Evolutionary conservation across 2,797 vertebrate species (phyloP).

Genomic region (Sciaenops ocellatus): DNA sequence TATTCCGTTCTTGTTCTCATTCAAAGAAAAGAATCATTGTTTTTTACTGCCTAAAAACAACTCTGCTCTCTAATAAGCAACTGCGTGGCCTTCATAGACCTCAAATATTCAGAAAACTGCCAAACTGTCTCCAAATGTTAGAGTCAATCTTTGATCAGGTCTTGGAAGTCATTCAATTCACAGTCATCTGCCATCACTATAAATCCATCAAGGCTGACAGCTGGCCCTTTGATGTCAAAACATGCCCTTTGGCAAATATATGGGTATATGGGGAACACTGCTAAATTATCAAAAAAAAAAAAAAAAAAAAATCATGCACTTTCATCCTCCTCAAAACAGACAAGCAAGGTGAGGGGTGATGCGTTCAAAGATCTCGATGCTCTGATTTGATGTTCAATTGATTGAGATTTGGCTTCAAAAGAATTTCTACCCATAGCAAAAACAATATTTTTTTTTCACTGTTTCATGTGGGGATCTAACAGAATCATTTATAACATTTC

Average conservation of each 20-base stretch:
- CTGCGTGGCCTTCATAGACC: constrained; percentile 38
- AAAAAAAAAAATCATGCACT: constrained; percentile 56
- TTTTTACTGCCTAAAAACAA: constrained; percentile 15
- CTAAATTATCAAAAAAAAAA: constrained; percentile 73
- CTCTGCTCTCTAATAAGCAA: constrained; percentile 29
- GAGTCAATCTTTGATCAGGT: constrained; percentile 79
- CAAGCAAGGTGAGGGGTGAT: constrained; percentile 70
- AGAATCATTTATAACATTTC: constrained; percentile 69
- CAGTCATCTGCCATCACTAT: constrained; percentile 70
- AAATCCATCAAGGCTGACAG: constrained; percentile 80
- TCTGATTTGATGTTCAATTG: constrained; percentile 68
- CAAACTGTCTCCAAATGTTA: constrained; percentile 63
- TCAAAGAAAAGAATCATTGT: neutral
- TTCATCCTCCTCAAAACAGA: constrained; percentile 75
- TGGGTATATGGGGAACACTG: constrained; percentile 56
- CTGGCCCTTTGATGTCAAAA: constrained; percentile 84
- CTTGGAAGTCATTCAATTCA: constrained; percentile 77
- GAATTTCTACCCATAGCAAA: constrained; percentile 41
- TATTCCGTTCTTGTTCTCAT: neutral
- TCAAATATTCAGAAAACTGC: constrained; percentile 43
- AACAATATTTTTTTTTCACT: constrained; percentile 43
- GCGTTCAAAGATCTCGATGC: constrained; percentile 63
- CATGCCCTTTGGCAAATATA: constrained; percentile 82
- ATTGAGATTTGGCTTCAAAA: constrained; percentile 76
- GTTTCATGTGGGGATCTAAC: constrained; percentile 66